Percentiles rank a stretch among this genome's conserved stretches.
Evolutionary conservation across 1,140 invertebrate species (phyloP).

Genomic region (Eulimnadia texana): DNA sequence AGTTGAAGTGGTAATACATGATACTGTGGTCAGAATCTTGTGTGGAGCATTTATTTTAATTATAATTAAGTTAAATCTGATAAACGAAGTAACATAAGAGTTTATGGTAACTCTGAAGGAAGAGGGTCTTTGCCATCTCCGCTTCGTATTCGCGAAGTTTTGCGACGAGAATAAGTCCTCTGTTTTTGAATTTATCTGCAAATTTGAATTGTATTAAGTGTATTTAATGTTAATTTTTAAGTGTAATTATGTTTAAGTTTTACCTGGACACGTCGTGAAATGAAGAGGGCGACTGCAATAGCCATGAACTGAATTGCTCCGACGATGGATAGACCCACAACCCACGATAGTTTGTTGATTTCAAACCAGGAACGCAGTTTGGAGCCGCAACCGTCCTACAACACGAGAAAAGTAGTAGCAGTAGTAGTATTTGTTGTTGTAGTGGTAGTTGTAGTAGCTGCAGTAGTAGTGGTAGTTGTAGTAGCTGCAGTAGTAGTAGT

Average conservation of each 20-base stretch:
- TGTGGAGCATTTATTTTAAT: not conserved
- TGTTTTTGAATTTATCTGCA: constrained; percentile 1
- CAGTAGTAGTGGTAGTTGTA: too few relatives aligned
- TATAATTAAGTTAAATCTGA: too few relatives aligned
- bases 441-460: too few relatives aligned
- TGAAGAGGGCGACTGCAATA: constrained; percentile 5
- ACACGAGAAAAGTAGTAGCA: not conserved
- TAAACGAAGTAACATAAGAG: not conserved
- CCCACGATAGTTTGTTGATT: constrained; percentile 13
- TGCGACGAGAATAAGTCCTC: not conserved
- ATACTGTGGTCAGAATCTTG: not conserved
- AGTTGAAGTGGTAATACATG: not conserved
- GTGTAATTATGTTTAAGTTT: not conserved
- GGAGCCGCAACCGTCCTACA: constrained; percentile 8
- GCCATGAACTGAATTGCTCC: constrained; percentile 15
- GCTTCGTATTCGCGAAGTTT: not conserved
- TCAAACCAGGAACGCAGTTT: constrained; percentile 15
- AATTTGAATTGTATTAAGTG: not conserved
- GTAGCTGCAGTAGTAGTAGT: too few relatives aligned
- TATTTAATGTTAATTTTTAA: not conserved
- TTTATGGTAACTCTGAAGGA: constrained; percentile 2
- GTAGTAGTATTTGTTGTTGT: too few relatives aligned
- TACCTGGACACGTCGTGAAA: constrained; percentile 14
- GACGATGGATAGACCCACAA: constrained; percentile 6
- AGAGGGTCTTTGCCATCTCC: not conserved